Percentiles rank a stretch among this genome's conserved stretches.
Conservation (phyloP, 2,888 invertebrate genomes). For the Ditula angustiorana region DNA sequence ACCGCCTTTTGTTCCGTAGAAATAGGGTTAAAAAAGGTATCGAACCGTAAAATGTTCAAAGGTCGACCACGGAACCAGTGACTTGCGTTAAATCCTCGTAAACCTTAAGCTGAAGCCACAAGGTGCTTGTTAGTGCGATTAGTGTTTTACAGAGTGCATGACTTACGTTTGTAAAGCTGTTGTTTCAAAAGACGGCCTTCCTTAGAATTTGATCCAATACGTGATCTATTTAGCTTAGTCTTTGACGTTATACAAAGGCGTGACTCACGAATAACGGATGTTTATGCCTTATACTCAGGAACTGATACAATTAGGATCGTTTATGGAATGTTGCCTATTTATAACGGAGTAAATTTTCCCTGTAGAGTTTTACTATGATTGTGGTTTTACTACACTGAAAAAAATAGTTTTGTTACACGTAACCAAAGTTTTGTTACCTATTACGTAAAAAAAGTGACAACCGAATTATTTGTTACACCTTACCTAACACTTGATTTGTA, state of each 20-base stretch:
- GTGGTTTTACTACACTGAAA: no score
- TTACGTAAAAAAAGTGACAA: no score
- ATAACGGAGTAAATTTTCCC: neutral
- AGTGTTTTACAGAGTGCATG: neutral
- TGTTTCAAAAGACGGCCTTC: conserved; percentile 33
- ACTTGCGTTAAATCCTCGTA: neutral
- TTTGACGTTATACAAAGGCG: conserved; percentile 29
- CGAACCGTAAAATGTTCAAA: conserved; percentile 32
- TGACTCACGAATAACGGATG: conserved; percentile 11
- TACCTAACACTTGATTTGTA: no score
- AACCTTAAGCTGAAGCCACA: neutral
- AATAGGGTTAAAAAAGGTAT: conserved; percentile 36
- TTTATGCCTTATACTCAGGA: neutral
- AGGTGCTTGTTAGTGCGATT: neutral
- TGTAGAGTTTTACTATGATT: no score
- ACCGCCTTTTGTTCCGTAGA: conserved; percentile 36
- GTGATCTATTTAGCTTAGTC: conserved; percentile 32
- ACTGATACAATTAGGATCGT: neutral
- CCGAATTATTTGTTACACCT: no score
- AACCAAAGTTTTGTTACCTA: no score
- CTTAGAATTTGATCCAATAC: conserved; percentile 34
- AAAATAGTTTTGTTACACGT: no score
- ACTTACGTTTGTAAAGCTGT: conserved; percentile 18
- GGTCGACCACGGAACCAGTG: conserved; percentile 7
- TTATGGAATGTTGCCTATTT: neutral